phyloP scores from a whole-genome alignment of 2,113 vertebrate species.

The Marmota flaviventris region DNA sequence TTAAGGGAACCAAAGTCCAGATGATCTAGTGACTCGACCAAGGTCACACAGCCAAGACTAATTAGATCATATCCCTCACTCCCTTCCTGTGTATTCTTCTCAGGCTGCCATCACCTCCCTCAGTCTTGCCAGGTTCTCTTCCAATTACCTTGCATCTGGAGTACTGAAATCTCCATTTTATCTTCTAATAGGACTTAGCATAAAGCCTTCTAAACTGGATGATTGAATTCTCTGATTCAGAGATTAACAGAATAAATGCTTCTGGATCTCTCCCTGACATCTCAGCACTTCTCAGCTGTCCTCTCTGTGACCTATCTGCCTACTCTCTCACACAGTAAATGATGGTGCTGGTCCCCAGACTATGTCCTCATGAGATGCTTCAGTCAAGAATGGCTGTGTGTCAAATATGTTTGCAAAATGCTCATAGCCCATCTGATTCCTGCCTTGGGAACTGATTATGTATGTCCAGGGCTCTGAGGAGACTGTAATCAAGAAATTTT shows the following conservation, averaged over 20 bases:
- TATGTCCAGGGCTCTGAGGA: background rate
- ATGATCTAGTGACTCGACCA: background rate
- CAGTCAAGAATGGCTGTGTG: background rate
- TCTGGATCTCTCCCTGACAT: conserved; percentile 37
- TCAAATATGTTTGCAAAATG: background rate
- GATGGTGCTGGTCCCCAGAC: background rate
- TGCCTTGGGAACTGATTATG: background rate
- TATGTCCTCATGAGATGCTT: background rate
- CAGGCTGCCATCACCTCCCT: background rate
- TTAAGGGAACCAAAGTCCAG: background rate
- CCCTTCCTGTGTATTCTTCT: background rate
- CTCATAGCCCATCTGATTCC: background rate
- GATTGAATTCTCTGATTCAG: background rate
- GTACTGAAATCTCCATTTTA: background rate
- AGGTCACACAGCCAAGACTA: background rate
- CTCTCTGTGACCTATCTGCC: background rate
- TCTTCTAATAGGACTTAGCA: background rate
- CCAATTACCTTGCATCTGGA: background rate
- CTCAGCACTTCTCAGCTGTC: background rate
- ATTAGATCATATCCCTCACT: background rate
- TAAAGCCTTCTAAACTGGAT: background rate
- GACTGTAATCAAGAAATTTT: background rate
- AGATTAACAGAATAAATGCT: background rate
- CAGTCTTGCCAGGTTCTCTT: background rate
- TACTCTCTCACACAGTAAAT: background rate